Base-by-base conservation (phyloP, 2,113 vertebrate species). In the Trinectes maculatus region DNA sequence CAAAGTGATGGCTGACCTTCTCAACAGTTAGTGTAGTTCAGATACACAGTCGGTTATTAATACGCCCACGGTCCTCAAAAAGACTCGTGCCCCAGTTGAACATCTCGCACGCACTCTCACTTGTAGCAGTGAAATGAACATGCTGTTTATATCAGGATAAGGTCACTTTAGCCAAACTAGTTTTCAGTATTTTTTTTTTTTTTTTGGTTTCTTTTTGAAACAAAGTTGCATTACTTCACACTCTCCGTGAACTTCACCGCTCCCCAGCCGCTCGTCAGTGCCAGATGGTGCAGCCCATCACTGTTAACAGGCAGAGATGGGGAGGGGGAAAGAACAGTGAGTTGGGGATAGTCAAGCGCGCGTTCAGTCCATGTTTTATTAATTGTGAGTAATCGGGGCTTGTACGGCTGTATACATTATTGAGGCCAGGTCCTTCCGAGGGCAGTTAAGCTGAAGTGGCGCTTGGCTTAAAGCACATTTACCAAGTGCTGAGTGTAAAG, bases 311-410 rank as follows among this genome's bases (percentile, higher is more conserved):
- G 74, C 67, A 71, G 75, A 65, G 72, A 77, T 60, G 65, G 63
- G 53, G 62, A 76, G 64, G 74, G 62, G 25, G 42, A 66, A 71
- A 62, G 66, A 71, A 74, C 33, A 65, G 72, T 44, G 77, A 77
- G 68, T 47, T 19, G 65, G 81, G 71, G 75, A 81, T 71, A 77
- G 74, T 62, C 47, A 18, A 37, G 66, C 49, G 61, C 74, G 55
- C 29, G 8, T 31, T 4, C 60, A 75, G 69, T 21, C 22, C 72
- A 86, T 91, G 73, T 82, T 88, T 87, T 89, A 89, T 91, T 90
- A 84, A 89, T 85, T 74, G 55, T 73, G 79, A 90, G 84, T 88
- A 88, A 89, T 85, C 69, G 89, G 80, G 74, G 68, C 73, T 83
- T 83, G 82, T 87, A 73, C 80, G 76, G 78, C 55, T 61, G 72